Conservation (phyloP, 2,888 invertebrate species). For the Chloroclystis v-ata region DNA sequence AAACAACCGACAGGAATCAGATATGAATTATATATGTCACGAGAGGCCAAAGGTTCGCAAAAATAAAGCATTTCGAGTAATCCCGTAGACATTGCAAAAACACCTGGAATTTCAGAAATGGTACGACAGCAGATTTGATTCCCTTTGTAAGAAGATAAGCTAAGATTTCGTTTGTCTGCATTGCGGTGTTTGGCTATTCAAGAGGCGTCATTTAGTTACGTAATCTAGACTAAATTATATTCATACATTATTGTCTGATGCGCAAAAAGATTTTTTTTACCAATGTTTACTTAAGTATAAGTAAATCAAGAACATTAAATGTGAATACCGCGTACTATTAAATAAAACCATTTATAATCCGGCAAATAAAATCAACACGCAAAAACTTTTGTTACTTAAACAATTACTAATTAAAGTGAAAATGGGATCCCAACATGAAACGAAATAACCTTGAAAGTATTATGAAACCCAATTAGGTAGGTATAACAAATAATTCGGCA, state of each 20-base stretch:
- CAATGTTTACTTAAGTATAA: too few species aligned
- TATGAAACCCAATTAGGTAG: background rate
- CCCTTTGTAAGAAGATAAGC: conserved; percentile 17
- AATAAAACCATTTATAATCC: too few species aligned
- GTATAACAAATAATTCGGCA: background rate
- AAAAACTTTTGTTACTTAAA: too few species aligned
- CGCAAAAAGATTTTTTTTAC: background rate
- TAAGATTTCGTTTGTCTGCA: conserved; percentile 35
- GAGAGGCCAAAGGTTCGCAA: background rate
- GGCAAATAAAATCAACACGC: too few species aligned
- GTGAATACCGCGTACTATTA: too few species aligned
- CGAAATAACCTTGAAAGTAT: background rate
- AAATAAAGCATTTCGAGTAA: background rate
- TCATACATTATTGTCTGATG: conserved; percentile 3
- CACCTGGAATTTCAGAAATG: conserved; percentile 9
- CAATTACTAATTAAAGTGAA: too few species aligned
- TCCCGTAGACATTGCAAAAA: conserved; percentile 5
- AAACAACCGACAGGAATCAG: background rate
- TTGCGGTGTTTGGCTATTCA: conserved; percentile 36
- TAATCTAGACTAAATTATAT: conserved; percentile 14
- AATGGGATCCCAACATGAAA: background rate
- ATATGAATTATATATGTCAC: conserved; percentile 1
- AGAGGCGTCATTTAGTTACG: conserved; percentile 23
- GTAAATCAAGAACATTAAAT: too few species aligned
- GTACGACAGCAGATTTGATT: conserved; percentile 16